Percentiles rank a stretch among this genome's conserved stretches.
These are phyloP conservation scores for Naso thynnoides DNA, from an alignment of 2,797 vertebrate genomes.

Conservation along the genomic window DNA sequence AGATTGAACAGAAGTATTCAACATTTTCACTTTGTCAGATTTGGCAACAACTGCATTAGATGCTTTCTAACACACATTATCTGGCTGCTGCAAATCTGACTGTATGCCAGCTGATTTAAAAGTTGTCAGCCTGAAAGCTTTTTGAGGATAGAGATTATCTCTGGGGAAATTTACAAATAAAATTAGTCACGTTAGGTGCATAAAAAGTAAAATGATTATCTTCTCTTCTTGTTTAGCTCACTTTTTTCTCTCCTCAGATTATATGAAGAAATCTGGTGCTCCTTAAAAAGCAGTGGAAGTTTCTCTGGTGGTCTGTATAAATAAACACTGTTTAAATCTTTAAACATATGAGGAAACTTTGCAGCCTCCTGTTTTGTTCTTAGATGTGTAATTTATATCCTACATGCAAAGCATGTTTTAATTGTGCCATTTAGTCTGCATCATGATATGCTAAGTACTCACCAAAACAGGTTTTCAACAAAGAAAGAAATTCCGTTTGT, in stretches of 20 bases:
- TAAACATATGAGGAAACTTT: no score
- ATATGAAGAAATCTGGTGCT: background rate
- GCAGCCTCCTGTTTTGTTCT: background rate
- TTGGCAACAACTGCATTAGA: background rate
- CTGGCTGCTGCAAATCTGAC: background rate
- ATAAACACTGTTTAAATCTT: no score
- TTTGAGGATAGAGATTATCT: slow-evolving; percentile 27
- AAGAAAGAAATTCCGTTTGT: no score
- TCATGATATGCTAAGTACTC: no score
- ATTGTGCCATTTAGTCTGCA: no score
- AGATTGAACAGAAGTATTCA: background rate
- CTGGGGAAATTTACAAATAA: slow-evolving; percentile 2
- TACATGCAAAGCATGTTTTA: background rate
- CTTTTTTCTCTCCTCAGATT: slow-evolving; percentile 9
- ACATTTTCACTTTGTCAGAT: slow-evolving; percentile 21
- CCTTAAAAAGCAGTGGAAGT: background rate
- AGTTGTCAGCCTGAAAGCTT: slow-evolving; percentile 17
- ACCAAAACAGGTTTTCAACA: no score
- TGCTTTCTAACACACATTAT: slow-evolving; percentile 19
- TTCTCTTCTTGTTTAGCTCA: slow-evolving; percentile 18
- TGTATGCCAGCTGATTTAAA: slow-evolving; percentile 12
- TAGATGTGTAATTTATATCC: background rate
- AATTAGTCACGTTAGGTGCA: slow-evolving; percentile 20
- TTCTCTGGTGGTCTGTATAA: background rate
- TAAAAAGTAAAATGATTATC: no score